Base-by-base conservation (phyloP, 2,113 vertebrate genomes). In the Numida meleagris region DNA sequence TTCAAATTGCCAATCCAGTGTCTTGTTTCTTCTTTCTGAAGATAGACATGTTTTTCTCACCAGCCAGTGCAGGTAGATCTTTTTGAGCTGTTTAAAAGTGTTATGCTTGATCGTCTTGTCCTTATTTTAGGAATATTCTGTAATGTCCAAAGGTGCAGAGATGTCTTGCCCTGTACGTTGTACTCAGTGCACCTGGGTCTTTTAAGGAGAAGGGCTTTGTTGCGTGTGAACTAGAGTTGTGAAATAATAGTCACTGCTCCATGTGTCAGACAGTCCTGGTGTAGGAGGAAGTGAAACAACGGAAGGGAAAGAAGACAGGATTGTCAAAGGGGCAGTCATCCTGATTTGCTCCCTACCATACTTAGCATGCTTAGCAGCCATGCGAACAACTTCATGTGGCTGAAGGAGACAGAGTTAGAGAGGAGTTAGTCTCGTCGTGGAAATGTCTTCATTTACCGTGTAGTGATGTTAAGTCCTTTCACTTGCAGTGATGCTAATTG, bases 401-500 rank as follows among this genome's bases (percentile, higher is more conserved):
- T 14, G 3, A 36, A n/a, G 34, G 76, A 51, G 51, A 4, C 5
- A 9, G 51, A 53, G 12, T 27, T 5, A 29, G n/a, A 36, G 51
- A 14, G 67, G 45, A 34, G 67, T 8, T 11, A 1, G 77, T 7
- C 46, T 1, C 20, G 46, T 59, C 45, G 8, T 27, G 20, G 2
- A 3, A 9, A 31, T 4, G n/a, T 14, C 42, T 66, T 19, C 33
- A 2, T 16, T 4, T 9, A 72, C 19, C 34, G 14, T 9, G 34
- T 6, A 13, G 18, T 65, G 86, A 59, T 8, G 21, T 7, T 10
- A n/a, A 18, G 9, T 82, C 24, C 85, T 66, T 86, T 58, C 31
- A 3, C 55, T 78, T 57, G 72, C 70, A 96, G 99, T 99, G 46
- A 97, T 98, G 66, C 95, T 99, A 10, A 92, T 97, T 6, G 98